Percentiles rank a stretch among this genome's conserved stretches.
Conservation (phyloP, 2,888 invertebrate genomes). For the Lasiommata megera region DNA sequence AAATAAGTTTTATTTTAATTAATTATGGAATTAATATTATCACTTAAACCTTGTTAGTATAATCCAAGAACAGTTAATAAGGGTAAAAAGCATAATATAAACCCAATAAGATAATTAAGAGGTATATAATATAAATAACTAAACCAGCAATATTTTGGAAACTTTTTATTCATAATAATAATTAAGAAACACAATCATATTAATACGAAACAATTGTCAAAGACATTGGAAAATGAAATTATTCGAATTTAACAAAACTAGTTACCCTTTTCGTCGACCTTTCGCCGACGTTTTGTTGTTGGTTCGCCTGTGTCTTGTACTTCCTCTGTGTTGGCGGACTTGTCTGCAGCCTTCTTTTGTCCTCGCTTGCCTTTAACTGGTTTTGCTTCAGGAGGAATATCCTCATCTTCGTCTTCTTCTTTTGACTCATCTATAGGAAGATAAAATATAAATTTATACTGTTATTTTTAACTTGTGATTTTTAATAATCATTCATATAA, state of each 20-base stretch:
- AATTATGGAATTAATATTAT: too few relatives aligned
- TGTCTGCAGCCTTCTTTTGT: constrained; percentile 54
- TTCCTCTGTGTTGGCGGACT: constrained; percentile 45
- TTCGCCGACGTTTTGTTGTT: constrained; percentile 62
- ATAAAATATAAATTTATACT: background rate
- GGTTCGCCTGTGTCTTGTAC: constrained; percentile 56
- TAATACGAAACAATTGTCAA: constrained; percentile 60
- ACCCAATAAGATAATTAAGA: constrained; percentile 16
- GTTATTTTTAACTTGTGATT: background rate
- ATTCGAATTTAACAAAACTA: constrained; percentile 54
- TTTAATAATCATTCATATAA: too few relatives aligned
- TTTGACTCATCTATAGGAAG: constrained; percentile 48
- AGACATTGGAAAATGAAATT: constrained; percentile 23
- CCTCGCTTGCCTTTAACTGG: constrained; percentile 61
- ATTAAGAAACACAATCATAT: constrained; percentile 62
- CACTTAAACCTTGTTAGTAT: background rate
- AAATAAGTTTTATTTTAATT: too few relatives aligned
- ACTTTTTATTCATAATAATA: constrained; percentile 67
- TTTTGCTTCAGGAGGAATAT: constrained; percentile 50
- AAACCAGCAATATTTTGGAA: constrained; percentile 58
- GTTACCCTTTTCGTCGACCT: constrained; percentile 73
- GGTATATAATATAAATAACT: constrained; percentile 50
- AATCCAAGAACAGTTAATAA: background rate
- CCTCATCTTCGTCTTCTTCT: constrained; percentile 50
- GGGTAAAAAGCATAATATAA: background rate